Evolutionary conservation across 2,113 vertebrate species (phyloP), one percentile per base, ranked within the genome.

Genomic region (Aythya baeri): DNA sequence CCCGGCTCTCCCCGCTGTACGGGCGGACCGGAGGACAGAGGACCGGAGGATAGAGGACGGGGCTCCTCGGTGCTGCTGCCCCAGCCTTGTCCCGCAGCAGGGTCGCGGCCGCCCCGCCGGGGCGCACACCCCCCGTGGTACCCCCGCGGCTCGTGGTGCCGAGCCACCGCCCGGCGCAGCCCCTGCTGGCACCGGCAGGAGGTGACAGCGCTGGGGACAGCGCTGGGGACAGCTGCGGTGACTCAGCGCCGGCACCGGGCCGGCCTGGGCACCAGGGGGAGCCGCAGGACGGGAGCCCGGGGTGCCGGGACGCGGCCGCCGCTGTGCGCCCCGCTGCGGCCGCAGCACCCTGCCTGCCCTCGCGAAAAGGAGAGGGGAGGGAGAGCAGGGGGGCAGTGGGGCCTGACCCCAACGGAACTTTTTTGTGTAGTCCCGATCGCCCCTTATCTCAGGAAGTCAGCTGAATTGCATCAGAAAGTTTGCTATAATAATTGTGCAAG

Each of bases 241-340:
- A 96, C 89, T 95, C 95, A 88, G 91, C 94, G 61, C 46, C 46
- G 20, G 46, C 46, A 49, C 9, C 46, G 46, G 46, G 46, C 46
- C 21, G 46, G 46, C 46, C 46, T 21, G 46, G 67, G 72, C 95
- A 54, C 94, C 94, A 96, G 96, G 62, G 95, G 96, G 96, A 95
- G 96, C 88, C 68, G 85, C 79, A 95, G 86, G 79, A 26, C 17
- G 36, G 36, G 23, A 52, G 50, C 50, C 50, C 23, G 23, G 50
- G 50, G 23, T 26, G 52, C 34, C 55, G 41, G 41, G 41, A 41
- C 41, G 8, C 16, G 44, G 9, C 15, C 1, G 3, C 34, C 27
- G 11, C 59, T 52, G 3, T 0, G 34, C 32, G 10, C 17, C n/a
- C 78, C 16, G n/a, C n/a, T 83, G 41, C 67, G 50, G 34, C 25